A percentile compares a stretch with the other conserved stretches of the same genome.
phyloP scores from a whole-genome alignment of 2,113 vertebrate genomes.

The Ctenomys sociabilis region DNA sequence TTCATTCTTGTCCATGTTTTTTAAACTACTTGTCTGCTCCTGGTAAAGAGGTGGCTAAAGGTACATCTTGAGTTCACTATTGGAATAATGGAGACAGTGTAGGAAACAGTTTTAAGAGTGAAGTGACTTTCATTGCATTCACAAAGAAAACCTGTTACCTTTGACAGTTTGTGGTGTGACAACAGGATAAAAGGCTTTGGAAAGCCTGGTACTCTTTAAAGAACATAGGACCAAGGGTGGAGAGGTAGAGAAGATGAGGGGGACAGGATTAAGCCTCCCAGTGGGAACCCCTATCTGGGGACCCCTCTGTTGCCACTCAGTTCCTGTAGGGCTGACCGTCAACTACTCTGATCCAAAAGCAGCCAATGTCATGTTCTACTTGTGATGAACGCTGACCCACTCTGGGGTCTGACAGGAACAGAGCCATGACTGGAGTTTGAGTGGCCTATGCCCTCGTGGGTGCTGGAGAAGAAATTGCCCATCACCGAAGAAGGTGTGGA shows the following conservation, averaged over 20 bases:
- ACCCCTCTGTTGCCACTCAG: neutral
- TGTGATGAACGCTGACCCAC: rapidly evolving
- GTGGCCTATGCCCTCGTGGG: neutral
- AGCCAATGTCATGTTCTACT: neutral
- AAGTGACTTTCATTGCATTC: neutral
- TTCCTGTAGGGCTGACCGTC: neutral
- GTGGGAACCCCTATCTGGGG: neutral
- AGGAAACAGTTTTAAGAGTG: neutral
- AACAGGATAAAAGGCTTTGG: neutral
- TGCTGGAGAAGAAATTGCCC: neutral
- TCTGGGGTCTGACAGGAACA: neutral
- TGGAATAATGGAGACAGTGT: neutral
- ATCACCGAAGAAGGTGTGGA: neutral
- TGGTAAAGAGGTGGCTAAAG: neutral
- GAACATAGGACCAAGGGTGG: neutral
- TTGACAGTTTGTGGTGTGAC: neutral
- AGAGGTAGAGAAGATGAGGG: neutral
- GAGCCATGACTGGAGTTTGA: neutral
- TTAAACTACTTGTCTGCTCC: neutral
- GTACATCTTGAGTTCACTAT: neutral
- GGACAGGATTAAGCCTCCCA: neutral
- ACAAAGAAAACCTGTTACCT: neutral
- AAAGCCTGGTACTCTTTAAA: neutral
- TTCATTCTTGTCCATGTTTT: neutral
- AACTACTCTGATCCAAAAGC: neutral